These are phyloP conservation scores for Mola mola DNA, from an alignment of 2,113 vertebrate genomes.

Conservation along the genomic window DNA sequence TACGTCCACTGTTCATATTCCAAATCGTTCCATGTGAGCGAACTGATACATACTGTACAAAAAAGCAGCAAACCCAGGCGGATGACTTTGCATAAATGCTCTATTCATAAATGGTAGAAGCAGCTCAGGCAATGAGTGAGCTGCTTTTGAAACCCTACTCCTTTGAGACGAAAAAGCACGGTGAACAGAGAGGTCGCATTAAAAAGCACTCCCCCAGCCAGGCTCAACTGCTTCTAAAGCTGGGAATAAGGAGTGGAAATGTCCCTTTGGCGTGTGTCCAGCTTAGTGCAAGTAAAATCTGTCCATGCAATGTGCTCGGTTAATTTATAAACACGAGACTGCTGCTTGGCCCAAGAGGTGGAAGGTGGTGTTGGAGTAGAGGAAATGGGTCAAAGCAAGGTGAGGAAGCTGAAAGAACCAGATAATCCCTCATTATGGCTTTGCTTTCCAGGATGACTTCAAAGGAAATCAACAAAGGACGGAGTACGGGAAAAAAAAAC, in stretches of 20 bases:
- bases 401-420: conserved; percentile 13
- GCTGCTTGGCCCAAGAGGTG: conserved; percentile 10
- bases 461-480: conserved; percentile 14
- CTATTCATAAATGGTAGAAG: conserved; percentile 55
- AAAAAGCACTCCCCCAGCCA: conserved; percentile 39
- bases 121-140: conserved; percentile 15
- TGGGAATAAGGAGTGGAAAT: conserved; percentile 44
- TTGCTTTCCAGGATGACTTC: conserved; percentile 3
- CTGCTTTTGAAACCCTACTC: conserved; percentile 51
- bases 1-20: conserved; percentile 18
- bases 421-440: conserved; percentile 11
- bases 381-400: conserved; percentile 49
- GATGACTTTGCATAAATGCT: conserved; percentile 45
- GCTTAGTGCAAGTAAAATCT: conserved; percentile 26
- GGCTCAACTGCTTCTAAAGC: conserved; percentile 15
- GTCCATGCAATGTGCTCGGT: conserved; percentile 26
- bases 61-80: conserved; percentile 31
- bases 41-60: conserved; percentile 25
- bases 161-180: conserved; percentile 37
- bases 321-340: conserved; percentile 29
- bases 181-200: conserved; percentile 22
- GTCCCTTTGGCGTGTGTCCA: conserved; percentile 29
- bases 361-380: conserved; percentile 12
- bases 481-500: too few relatives aligned
- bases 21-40: conserved; percentile 24